phyloP scores from a whole-genome alignment of 2,888 invertebrate genomes.

The Stenotaenia linearis region DNA sequence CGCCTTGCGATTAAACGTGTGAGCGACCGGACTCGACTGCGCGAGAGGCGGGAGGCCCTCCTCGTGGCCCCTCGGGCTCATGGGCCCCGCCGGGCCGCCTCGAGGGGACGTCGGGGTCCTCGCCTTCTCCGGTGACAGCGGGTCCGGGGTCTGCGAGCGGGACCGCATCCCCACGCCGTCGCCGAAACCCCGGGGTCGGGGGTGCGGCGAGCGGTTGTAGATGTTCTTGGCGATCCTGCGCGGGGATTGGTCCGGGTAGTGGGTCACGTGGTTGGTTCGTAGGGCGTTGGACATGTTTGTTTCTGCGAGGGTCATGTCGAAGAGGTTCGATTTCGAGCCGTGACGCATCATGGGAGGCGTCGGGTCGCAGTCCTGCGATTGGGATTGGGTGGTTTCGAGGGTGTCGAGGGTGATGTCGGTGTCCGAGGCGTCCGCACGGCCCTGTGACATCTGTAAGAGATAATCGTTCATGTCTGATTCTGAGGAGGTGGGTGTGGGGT shows the following conservation, averaged over 20 bases:
- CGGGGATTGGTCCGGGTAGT: constrained; percentile 48
- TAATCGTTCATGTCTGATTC: not conserved
- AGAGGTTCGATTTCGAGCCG: constrained; percentile 80
- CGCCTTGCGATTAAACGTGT: not conserved
- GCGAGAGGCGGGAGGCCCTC: constrained; percentile 30
- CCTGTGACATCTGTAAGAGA: constrained; percentile 36
- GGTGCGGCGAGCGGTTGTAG: constrained; percentile 70
- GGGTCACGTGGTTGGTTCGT: constrained; percentile 36
- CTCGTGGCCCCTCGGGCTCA: constrained; percentile 16
- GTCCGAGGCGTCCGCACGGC: constrained; percentile 52
- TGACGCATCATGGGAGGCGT: constrained; percentile 65
- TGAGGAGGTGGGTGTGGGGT: not conserved
- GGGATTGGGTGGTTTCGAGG: constrained; percentile 44
- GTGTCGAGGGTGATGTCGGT: constrained; percentile 73
- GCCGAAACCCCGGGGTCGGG: constrained; percentile 54
- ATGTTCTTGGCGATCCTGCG: constrained; percentile 36
- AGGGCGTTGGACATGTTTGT: constrained; percentile 38
- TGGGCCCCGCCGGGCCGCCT: constrained; percentile 51
- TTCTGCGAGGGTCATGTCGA: constrained; percentile 63
- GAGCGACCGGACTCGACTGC: constrained; percentile 32
- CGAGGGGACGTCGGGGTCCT: constrained; percentile 32
- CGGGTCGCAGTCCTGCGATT: constrained; percentile 87
- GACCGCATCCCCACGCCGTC: constrained; percentile 49
- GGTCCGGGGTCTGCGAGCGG: constrained; percentile 56
- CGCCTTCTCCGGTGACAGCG: constrained; percentile 52